Conservation (phyloP, 2,888 invertebrate species). For the Pecten maximus region DNA sequence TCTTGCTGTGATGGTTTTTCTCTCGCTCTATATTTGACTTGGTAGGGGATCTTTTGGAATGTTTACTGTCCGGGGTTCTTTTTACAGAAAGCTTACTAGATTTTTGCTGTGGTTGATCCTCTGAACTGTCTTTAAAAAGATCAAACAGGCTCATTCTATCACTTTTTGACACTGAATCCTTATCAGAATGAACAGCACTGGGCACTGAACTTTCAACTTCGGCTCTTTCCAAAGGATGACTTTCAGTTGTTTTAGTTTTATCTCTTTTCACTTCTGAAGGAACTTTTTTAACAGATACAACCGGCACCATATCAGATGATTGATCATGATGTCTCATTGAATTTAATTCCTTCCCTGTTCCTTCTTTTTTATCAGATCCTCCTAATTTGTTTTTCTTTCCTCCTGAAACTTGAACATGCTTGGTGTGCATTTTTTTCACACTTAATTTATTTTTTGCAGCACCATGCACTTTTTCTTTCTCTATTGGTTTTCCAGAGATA, state of each 20-base stretch:
- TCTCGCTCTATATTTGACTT: neutral
- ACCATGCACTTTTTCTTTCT: neutral
- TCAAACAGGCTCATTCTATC: neutral
- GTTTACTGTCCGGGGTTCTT: neutral
- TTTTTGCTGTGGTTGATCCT: neutral
- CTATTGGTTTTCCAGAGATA: neutral
- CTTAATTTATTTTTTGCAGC: neutral
- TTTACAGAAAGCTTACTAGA: neutral
- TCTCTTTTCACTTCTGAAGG: neutral
- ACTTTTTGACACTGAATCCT: neutral
- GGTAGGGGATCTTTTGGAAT: neutral
- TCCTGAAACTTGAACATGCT: neutral
- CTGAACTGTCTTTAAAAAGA: conserved; percentile 7
- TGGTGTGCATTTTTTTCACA: neutral
- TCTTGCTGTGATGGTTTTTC: neutral
- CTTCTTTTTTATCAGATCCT: neutral
- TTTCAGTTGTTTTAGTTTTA: neutral
- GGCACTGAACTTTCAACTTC: neutral
- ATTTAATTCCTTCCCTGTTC: neutral
- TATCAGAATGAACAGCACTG: neutral
- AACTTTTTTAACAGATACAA: neutral
- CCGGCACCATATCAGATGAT: neutral
- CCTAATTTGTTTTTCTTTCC: neutral
- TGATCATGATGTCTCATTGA: neutral
- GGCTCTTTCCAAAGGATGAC: neutral